A percentile compares a stretch with the other conserved stretches of the same genome.
Conservation (phyloP, 2,888 invertebrate species). For the Aromia moschata region DNA sequence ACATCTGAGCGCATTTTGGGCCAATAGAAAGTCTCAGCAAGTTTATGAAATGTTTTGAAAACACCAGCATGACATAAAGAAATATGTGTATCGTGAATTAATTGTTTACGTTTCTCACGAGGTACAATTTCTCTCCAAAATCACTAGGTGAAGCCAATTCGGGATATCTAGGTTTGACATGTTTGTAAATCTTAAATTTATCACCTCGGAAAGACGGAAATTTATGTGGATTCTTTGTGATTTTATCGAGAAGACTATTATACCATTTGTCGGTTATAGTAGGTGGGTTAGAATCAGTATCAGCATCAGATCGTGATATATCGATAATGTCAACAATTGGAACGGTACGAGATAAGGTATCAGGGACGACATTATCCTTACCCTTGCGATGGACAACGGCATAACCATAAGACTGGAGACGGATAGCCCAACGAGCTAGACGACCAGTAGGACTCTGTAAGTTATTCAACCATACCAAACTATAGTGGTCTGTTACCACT, state of each 20-base stretch:
- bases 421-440: conserved; percentile 26
- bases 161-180: neutral
- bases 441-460: conserved; percentile 26
- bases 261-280: neutral
- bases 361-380: conserved; percentile 8
- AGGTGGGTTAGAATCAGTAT: neutral
- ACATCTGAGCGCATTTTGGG: neutral
- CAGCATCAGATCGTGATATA: neutral
- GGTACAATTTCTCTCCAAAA: neutral
- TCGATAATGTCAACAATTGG: neutral
- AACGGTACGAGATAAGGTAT: conserved; percentile 1
- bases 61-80: neutral
- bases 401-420: conserved; percentile 24
- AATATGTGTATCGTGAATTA: neutral
- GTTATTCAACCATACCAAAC: conserved; percentile 22
- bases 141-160: neutral
- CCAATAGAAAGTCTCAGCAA: neutral
- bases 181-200: neutral
- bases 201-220: neutral
- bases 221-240: neutral
- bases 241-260: neutral
- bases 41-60: neutral
- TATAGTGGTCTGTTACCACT: conserved; percentile 31
- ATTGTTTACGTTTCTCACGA: neutral
- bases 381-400: conserved; percentile 30